Percentiles rank a stretch among this genome's conserved stretches.
phyloP scores from a whole-genome alignment of 2,888 invertebrate genomes.

The Drosophila paranaensis region DNA sequence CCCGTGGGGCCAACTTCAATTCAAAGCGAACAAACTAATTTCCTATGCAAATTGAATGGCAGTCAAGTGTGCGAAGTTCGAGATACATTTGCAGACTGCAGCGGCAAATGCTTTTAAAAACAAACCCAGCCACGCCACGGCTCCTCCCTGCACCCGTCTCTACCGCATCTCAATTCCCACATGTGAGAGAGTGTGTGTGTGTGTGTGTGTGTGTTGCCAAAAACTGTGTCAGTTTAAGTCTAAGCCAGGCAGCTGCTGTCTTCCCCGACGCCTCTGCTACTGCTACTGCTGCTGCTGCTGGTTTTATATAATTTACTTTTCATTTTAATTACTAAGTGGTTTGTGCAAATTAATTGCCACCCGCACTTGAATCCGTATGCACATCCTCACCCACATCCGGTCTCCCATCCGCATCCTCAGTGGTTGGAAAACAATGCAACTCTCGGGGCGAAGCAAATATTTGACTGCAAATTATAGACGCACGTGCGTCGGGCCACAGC shows the following conservation, averaged over 20 bases:
- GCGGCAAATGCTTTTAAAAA: slow-evolving; percentile 77
- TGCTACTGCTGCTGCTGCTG: slow-evolving; percentile 14
- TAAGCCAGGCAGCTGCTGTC: slow-evolving; percentile 28
- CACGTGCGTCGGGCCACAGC: slow-evolving; percentile 29
- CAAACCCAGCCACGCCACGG: slow-evolving; percentile 22
- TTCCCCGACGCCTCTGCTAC: neutral
- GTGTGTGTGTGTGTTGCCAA: slow-evolving; percentile 10
- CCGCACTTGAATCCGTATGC: slow-evolving; percentile 34
- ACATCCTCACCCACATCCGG: neutral
- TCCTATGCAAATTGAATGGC: slow-evolving; percentile 83
- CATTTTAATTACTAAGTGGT: slow-evolving; percentile 78
- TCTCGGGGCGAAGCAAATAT: slow-evolving; percentile 39
- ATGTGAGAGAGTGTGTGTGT: neutral
- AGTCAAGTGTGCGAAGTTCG: slow-evolving; percentile 82
- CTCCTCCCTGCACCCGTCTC: neutral
- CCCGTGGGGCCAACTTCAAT: slow-evolving; percentile 79
- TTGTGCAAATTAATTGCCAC: slow-evolving; percentile 76
- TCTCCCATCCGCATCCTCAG: slow-evolving; percentile 2
- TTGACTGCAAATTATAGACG: slow-evolving; percentile 56
- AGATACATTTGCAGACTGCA: slow-evolving; percentile 76
- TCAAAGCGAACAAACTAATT: slow-evolving; percentile 82
- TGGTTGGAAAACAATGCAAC: slow-evolving; percentile 9
- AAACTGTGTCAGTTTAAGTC: slow-evolving; percentile 62
- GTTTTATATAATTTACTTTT: slow-evolving; percentile 75
- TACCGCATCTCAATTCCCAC: neutral